Evolutionary conservation across 2,113 vertebrate species (phyloP).

Genomic region (Elachura formosa): DNA sequence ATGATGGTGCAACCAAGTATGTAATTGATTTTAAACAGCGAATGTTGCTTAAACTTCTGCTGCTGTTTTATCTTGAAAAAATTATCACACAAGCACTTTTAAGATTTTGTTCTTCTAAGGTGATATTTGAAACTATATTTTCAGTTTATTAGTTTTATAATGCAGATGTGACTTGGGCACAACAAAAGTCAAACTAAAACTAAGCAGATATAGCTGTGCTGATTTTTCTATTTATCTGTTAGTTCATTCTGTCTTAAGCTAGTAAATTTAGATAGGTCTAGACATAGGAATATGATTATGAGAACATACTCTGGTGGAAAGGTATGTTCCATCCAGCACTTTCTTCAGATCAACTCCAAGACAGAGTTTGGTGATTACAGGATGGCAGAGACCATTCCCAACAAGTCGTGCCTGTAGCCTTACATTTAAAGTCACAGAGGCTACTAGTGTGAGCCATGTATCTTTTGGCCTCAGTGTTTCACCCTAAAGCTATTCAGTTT

Average conservation of each 20-base stretch:
- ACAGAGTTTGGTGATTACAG: background rate
- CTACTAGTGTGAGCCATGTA: background rate
- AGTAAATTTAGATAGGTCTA: background rate
- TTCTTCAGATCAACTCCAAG: background rate
- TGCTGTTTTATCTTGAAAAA: background rate
- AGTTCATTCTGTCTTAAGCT: background rate
- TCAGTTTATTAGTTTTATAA: background rate
- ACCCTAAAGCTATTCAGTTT: background rate
- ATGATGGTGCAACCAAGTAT: slow-evolving; percentile 92
- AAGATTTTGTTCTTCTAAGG: background rate
- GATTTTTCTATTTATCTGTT: background rate
- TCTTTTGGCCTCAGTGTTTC: background rate
- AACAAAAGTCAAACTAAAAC: background rate
- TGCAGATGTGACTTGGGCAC: background rate
- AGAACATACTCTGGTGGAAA: background rate
- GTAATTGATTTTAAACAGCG: slow-evolving; percentile 19
- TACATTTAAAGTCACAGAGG: background rate
- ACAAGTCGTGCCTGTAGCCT: background rate
- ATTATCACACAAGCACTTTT: background rate
- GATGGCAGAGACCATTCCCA: background rate
- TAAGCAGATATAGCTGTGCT: background rate
- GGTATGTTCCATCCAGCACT: background rate
- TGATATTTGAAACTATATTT: background rate
- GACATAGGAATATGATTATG: background rate
- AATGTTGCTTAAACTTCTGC: background rate